Conservation (phyloP, 2,888 invertebrate genomes). For the Standfussiana lucernea region DNA sequence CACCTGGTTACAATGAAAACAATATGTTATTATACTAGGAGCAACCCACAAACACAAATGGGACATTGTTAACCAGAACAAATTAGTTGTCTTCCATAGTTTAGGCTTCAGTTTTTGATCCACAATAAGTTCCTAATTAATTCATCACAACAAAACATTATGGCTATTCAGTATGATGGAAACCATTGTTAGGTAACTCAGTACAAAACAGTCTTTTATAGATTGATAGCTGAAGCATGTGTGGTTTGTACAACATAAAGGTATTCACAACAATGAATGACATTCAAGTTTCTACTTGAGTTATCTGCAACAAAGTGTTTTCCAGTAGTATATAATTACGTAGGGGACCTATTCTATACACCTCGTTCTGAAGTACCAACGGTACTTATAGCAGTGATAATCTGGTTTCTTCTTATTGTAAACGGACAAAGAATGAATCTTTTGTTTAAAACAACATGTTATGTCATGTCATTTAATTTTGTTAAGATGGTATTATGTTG, state of each 20-base stretch:
- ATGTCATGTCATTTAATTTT: background rate
- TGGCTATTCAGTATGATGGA: background rate
- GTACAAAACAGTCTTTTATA: slow-evolving; percentile 2
- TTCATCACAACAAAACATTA: background rate
- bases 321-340: slow-evolving; percentile 8
- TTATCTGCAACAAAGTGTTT: slow-evolving; percentile 18
- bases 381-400: background rate
- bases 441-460: slow-evolving; percentile 1
- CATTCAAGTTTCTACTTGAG: slow-evolving; percentile 20
- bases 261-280: slow-evolving; percentile 35
- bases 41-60: background rate
- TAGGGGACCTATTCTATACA: slow-evolving; percentile 3
- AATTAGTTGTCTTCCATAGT: background rate
- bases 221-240: background rate
- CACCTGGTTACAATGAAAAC: slow-evolving; percentile 91
- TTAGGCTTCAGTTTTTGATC: background rate
- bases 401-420: background rate
- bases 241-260: slow-evolving; percentile 24
- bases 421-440: slow-evolving; percentile 21
- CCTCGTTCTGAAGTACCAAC: slow-evolving; percentile 28
- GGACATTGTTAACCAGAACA: background rate
- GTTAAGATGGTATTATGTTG: background rate
- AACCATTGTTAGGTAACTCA: slow-evolving; percentile 3
- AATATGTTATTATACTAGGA: slow-evolving; percentile 1
- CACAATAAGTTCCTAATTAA: background rate